Base-by-base conservation (phyloP, 1,140 invertebrate genomes). In the Philotrypesis tridentata region DNA sequence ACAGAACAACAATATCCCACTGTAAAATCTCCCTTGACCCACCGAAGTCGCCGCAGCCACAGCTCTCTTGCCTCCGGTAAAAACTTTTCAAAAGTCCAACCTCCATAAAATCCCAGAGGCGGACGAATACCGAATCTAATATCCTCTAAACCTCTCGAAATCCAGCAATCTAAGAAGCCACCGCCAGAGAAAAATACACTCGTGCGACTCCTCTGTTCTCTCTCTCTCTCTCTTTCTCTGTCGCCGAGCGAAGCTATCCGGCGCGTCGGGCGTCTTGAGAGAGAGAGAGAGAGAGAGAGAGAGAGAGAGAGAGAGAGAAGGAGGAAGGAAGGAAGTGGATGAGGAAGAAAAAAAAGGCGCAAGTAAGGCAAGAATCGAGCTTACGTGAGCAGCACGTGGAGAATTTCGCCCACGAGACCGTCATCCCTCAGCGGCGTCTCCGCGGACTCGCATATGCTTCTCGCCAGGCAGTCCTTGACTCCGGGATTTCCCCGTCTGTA, bases 341-440 rank as follows among this genome's bases (percentile, higher is more conserved):
- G 48, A 0, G 9, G 48, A 14, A 33, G 70, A 25, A 40, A 74
- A 77, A 74, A 83, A 63, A 73, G 70, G 33, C 33, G 9, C 29
- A 40, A 75, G 75, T 79, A 21, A 21, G 1, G 43, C 43, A 21
- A n/a, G 48, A 55, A 55, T 55, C 21, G 48, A 55, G 48, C 48
- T 91, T 87, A 93, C 92, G 91, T 93, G 76, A 93, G 85, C 75
- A 93, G 84, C 79, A 92, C 88, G 83, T 93, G 90, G 60, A 93
- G 82, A 76, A 93, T 87, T 84, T 93, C 91, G 48, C 92, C 93
- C 1, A 93, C 79, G 48, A 93, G 87, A 74, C 92, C 92, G 70
- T 92, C 89, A 80, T 93, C 90, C 76, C 86, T 85, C 79, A 93
- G 82, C 63, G 92, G 87, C 74, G 87, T 84, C 70, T 86, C 87